Conservation (phyloP, 2,888 invertebrate species). For the Epinotia demarniana region DNA sequence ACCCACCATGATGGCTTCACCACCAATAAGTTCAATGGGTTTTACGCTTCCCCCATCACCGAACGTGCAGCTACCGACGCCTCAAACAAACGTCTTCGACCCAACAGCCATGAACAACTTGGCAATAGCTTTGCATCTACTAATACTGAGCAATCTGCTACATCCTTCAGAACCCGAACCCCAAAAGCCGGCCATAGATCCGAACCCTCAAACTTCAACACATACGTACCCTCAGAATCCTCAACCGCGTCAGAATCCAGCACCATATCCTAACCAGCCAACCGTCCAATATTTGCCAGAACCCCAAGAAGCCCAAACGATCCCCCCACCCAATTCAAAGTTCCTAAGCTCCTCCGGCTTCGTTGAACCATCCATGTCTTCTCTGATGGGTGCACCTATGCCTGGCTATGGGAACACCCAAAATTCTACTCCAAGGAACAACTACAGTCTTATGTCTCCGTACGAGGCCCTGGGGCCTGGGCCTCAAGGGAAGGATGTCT, state of each 20-base stretch:
- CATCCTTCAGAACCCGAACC: conserved; percentile 51
- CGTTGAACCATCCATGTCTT: conserved; percentile 46
- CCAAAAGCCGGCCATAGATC: conserved; percentile 25
- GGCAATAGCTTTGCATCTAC: conserved; percentile 71
- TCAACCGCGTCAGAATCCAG: background rate
- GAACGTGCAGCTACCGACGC: conserved; percentile 3
- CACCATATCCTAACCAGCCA: background rate
- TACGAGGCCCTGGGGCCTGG: conserved; percentile 60
- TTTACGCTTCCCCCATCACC: background rate
- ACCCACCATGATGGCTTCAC: background rate
- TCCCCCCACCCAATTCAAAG: conserved; percentile 35
- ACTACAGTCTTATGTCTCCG: conserved; percentile 61
- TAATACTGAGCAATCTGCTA: conserved; percentile 71
- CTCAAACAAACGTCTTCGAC: conserved; percentile 52
- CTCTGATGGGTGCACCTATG: conserved; percentile 44
- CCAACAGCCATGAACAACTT: conserved; percentile 70
- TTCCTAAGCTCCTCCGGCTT: conserved; percentile 53
- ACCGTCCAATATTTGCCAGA: conserved; percentile 14
- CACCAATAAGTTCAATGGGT: background rate
- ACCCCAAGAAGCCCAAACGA: background rate
- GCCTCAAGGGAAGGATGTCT: conserved; percentile 47
- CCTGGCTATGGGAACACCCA: background rate
- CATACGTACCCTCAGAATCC: conserved; percentile 10
- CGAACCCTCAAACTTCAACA: conserved; percentile 13
- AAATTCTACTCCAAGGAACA: conserved; percentile 49